Evolutionary conservation across 2,888 invertebrate species (phyloP).

Genomic region (Actias luna): DNA sequence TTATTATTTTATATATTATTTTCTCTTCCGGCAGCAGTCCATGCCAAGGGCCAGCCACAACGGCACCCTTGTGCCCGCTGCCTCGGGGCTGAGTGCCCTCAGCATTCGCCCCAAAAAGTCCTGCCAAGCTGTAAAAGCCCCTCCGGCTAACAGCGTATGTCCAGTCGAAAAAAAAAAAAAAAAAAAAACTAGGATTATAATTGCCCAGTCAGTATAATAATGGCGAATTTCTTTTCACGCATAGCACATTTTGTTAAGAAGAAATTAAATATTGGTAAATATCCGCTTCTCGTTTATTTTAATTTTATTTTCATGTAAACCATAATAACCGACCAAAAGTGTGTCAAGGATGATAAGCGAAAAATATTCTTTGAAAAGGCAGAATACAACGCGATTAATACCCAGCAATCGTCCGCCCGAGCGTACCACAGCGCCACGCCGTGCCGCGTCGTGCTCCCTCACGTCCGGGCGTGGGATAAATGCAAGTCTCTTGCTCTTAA

Average conservation of each 20-base stretch:
- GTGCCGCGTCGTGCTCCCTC: conserved; percentile 24
- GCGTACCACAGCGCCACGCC: conserved; percentile 23
- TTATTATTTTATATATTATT: no score
- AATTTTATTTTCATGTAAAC: neutral
- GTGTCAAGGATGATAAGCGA: conserved; percentile 64
- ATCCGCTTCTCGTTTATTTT: neutral
- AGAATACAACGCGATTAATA: conserved; percentile 37
- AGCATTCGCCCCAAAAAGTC: no score
- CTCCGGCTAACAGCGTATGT: no score
- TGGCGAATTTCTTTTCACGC: neutral
- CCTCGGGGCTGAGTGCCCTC: no score
- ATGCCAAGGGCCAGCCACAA: no score
- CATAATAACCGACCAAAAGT: conserved; percentile 39
- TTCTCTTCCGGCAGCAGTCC: no score
- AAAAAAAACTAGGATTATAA: no score
- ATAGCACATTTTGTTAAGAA: neutral
- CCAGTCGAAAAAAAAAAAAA: no score
- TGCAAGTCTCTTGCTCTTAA: conserved; percentile 34
- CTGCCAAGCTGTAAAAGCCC: no score
- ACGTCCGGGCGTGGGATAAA: conserved; percentile 34
- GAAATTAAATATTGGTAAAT: neutral
- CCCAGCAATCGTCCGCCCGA: conserved; percentile 14
- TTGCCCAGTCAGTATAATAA: neutral
- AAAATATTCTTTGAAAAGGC: conserved; percentile 55
- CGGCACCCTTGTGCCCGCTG: no score